Evolutionary conservation across 2,797 vertebrate species (phyloP), one percentile per base, ranked within the genome.

Genomic region (Siniperca undulata): DNA sequence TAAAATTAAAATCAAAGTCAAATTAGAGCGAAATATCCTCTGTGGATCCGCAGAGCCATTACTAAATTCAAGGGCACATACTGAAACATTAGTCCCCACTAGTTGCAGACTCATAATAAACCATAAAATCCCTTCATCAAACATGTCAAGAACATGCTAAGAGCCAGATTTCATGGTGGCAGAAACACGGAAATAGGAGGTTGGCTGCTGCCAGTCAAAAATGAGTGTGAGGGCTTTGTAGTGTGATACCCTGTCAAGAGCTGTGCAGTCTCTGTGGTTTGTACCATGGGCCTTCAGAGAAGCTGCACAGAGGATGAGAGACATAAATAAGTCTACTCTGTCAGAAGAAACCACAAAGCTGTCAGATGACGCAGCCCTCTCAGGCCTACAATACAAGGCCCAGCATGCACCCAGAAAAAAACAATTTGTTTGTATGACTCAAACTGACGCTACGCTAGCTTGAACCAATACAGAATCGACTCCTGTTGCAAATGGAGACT

Each of bases 321-420:
- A 88, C 90, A 90, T 92, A 91, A 95, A 93, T 89, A 93, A 89
- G 86, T 91, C 82, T 89, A 75, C 81, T 92, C 88, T 86, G 90
- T 95, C 92, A 93, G 86, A 82, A 82, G 83, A 88, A 93, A 92
- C 81, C 90, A 88, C 92, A 89, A 82, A 86, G 89, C 91, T 92
- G 91, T 91, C 92, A 92, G 87, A 92, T 88, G 82, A 88, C 34
- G 74, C 74, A 88, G 87, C 70, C 69, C 79, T 77, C 79, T 86
- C 77, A 74, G 77, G 85, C 77, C 88, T 8, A 62, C 84, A 80
- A 79, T 66, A 79, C 73, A 20, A 70, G 62, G 42, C 77, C 56
- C 80, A 61, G 83, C 78, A 58, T 66, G 65, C 61, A 78, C 44
- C 27, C 46, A 36, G 48, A 74, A 78, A 79, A 50, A 40, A 27